Evolutionary conservation across 2,888 invertebrate species (phyloP), one percentile per base, ranked within the genome.

Genomic region (Dexiosoma caninum): DNA sequence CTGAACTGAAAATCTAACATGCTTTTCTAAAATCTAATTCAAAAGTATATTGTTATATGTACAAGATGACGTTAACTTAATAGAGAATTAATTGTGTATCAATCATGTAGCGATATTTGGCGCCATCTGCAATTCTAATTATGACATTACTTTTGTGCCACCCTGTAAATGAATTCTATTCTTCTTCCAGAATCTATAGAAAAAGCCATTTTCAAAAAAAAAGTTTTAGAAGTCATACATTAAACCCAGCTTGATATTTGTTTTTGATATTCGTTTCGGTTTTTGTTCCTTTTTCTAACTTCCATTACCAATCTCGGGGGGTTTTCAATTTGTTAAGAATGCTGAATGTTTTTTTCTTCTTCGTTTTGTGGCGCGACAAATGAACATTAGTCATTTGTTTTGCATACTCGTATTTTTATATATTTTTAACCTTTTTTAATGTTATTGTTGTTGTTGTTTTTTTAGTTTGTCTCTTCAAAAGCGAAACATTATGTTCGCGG

Each of bases 351-450:
- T 72, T 35, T 42, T 44, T 35, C 23, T 44, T 30, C 32, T 46
- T 70, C 37, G 62, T 67, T n/a, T 78, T 62, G 69, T 80, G 81
- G 72, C 77, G 81, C 77, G 81, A 81, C 81, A 81, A 81, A 62
- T 74, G 64, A 64, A 74, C 81, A 81, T 81, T 77, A 81, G 81
- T 81, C 81, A 81, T 77, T 80, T 60, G 75, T 71, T 69, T 66
- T 53, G 53, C 37, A 14, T 53, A 40, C 59, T n/a, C n/a, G n/a
- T n/a, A n/a, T n/a, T n/a, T n/a, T n/a, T n/a, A n/a, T n/a, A n/a
- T n/a, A n/a, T n/a, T 19, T 12, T 2, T 37, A 8, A 27, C 44
- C n/a, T 1, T 46, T 23, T 49, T 21, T n/a, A 0, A 10, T 37
- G 12, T 12, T 12, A 6, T 32, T 46, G 5, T 40, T 35, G 23